phyloP scores from a whole-genome alignment of 2,113 vertebrate species.

The Oostethus manadensis region DNA sequence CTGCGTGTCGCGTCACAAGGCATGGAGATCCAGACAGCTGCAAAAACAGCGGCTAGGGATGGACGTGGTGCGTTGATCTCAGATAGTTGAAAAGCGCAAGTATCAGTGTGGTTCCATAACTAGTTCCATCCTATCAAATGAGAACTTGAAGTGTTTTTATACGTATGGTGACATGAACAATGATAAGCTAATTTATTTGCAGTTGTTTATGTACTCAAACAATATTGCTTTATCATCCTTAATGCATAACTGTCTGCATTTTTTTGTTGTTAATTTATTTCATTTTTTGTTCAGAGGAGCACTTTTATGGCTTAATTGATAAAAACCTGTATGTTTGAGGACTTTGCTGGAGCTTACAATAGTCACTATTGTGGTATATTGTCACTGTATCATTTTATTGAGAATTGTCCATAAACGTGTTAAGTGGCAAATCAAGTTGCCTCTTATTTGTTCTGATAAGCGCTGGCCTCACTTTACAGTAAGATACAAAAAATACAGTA shows the following conservation, averaged over 20 bases:
- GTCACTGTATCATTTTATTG: conserved; percentile 48
- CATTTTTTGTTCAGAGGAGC: conserved; percentile 18
- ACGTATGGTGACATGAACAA: conserved; percentile 18
- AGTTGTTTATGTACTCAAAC: conserved; percentile 13
- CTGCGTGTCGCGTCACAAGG: conserved; percentile 46
- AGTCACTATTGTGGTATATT: conserved; percentile 43
- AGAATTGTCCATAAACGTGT: conserved; percentile 53
- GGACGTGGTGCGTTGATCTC: conserved; percentile 24
- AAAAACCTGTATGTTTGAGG: conserved; percentile 28
- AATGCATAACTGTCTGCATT: conserved; percentile 18
- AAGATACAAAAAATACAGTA: no score
- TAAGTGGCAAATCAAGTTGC: conserved; percentile 38
- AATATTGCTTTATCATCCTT: conserved; percentile 14
- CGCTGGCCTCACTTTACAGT: no score
- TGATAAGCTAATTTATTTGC: background rate
- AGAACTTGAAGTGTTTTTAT: conserved; percentile 42
- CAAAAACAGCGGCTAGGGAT: conserved; percentile 19
- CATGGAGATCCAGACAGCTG: conserved; percentile 27
- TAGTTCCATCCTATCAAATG: conserved; percentile 56
- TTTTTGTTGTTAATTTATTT: background rate
- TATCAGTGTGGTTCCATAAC: conserved; percentile 62
- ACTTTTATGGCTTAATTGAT: conserved; percentile 29
- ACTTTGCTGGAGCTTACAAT: conserved; percentile 18
- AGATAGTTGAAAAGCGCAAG: conserved; percentile 35
- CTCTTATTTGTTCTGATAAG: conserved; percentile 35